Base-by-base conservation (phyloP, 1,140 invertebrate species). In the Heterodera schachtii region DNA sequence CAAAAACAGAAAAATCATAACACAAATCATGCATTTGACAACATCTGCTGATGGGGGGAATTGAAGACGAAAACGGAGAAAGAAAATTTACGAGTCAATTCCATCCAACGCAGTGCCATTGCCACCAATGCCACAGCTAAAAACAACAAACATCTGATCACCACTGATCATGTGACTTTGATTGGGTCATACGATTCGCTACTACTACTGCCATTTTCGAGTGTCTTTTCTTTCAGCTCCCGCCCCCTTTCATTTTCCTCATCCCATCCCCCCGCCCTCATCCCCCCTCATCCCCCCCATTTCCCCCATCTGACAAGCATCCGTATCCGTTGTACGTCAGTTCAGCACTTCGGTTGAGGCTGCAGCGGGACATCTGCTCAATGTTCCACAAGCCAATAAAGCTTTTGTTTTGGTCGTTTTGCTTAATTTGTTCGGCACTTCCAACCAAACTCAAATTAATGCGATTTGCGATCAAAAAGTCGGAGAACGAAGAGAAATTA, bases 101-200 rank as follows among this genome's bases (percentile, higher is more conserved):
- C n/a, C 67, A 43, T 69, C 67, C 67, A 69, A n/a, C 67, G 67
- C n/a, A 6, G n/a, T 43, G n/a, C 67, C 67, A 43, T 69, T 69
- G 67, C 67, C 67, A n/a, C 67, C 67, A 19, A 69, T 21, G n/a
- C 67, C 67, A 69, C 67, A 69, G 16, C 67, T 69, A 69, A 69
- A 31, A 69, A 8, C n/a, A 43, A 43, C 49, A 52, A 52, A 8
- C 49, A 52, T 8, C 4, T 52, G 49, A 52, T 52, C 49, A 11
- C 6, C 49, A 52, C 49, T 6, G 49, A 52, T 52, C 6, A 31
- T 31, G 31, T 31, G 31, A 31, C 31, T 31, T 31, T 31, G 31
- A 31, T 31, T 31, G 31, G 31, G 31, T 31, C 31, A 31, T 31
- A 0, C 31, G 31, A 31, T 31, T 31, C 31, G 31, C 31, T 31